Conservation (phyloP, 2,888 invertebrate species). For the Idaea biselata region DNA sequence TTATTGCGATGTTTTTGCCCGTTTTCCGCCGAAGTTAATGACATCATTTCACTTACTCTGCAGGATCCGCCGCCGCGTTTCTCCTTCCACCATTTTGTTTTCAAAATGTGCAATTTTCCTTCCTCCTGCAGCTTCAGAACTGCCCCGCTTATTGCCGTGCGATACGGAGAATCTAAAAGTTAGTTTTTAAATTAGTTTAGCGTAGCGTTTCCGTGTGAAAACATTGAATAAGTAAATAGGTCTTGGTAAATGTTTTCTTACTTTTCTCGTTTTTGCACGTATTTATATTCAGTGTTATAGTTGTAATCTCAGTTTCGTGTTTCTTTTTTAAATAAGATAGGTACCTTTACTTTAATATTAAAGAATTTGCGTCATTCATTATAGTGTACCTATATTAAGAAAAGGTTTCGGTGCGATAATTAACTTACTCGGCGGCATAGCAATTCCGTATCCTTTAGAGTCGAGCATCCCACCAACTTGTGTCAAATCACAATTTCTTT, state of each 20-base stretch:
- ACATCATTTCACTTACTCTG: conserved; percentile 79
- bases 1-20: conserved; percentile 21
- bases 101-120: conserved; percentile 94
- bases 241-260: background rate
- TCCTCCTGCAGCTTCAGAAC: conserved; percentile 97
- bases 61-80: conserved; percentile 94
- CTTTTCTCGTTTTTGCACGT: background rate
- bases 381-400: background rate
- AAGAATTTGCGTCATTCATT: background rate
- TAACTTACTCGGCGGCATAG: conserved; percentile 92
- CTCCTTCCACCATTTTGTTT: conserved; percentile 99
- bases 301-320: background rate
- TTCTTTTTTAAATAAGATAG: background rate
- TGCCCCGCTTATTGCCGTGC: conserved; percentile 95
- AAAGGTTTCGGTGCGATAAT: background rate
- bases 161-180: conserved; percentile 92
- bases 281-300: background rate
- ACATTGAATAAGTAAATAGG: background rate
- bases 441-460: conserved; percentile 97
- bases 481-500: conserved; percentile 93
- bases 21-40: conserved; percentile 27
- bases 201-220: background rate
- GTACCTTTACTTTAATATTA: background rate
- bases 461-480: conserved; percentile 96
- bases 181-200: background rate